These are phyloP conservation scores for Agonum fuliginosum DNA, from an alignment of 2,888 invertebrate genomes.

Conservation along the genomic window DNA sequence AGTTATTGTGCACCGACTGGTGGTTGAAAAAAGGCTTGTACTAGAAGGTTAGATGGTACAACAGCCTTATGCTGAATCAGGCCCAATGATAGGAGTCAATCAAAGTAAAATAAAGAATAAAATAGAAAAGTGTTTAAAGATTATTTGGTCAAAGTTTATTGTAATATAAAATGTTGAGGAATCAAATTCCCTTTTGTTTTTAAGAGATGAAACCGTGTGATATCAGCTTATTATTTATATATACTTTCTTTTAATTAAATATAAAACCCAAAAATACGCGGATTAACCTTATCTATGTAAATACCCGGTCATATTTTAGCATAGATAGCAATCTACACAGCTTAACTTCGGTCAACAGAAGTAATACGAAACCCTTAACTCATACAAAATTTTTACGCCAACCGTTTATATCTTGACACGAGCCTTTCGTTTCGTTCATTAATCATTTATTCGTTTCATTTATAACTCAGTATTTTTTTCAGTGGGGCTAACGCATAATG, in stretches of 20 bases:
- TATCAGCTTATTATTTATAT: constrained; percentile 1
- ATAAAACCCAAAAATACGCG: constrained; percentile 12
- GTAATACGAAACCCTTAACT: constrained; percentile 15
- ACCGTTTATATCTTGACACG: constrained; percentile 21
- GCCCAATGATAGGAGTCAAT: too few species aligned
- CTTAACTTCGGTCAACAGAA: constrained; percentile 22
- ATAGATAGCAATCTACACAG: constrained; percentile 22
- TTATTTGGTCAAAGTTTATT: too few species aligned
- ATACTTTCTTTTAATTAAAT: constrained; percentile 33
- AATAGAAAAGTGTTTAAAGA: too few species aligned
- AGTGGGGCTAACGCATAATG: neutral
- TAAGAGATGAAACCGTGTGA: too few species aligned
- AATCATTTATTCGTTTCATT: constrained; percentile 40
- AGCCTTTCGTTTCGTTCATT: constrained; percentile 1
- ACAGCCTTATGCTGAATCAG: too few species aligned
- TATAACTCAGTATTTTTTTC: constrained; percentile 12
- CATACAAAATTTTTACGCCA: constrained; percentile 17
- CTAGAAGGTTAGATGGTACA: too few species aligned
- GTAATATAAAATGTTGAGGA: too few species aligned
- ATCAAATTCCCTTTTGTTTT: too few species aligned
- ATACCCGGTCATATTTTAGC: constrained; percentile 14
- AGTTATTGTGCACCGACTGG: too few species aligned
- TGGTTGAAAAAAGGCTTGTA: too few species aligned
- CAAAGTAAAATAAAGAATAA: too few species aligned
- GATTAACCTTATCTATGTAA: constrained; percentile 30